Percentiles rank a stretch among this genome's conserved stretches.
These are phyloP conservation scores for Fukomys damarensis DNA, from an alignment of 2,113 vertebrate species.

Conservation along the genomic window DNA sequence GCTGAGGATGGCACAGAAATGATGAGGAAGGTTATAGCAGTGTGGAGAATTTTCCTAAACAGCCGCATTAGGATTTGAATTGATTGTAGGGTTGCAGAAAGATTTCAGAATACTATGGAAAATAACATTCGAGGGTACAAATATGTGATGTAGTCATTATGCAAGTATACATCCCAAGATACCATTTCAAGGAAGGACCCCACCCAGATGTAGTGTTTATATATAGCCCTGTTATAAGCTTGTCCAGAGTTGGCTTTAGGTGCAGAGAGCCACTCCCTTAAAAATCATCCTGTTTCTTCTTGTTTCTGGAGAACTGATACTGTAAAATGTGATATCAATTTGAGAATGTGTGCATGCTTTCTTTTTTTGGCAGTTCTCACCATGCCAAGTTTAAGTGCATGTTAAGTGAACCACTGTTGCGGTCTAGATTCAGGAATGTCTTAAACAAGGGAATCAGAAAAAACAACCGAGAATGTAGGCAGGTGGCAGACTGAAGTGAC, in stretches of 20 bases:
- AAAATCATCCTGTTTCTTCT: not conserved
- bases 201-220: accelerated
- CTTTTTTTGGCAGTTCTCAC: not conserved
- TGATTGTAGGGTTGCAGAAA: not conserved
- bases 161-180: accelerated
- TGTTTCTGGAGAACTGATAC: not conserved
- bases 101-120: not conserved
- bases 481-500: not conserved
- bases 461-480: not conserved
- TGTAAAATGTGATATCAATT: not conserved
- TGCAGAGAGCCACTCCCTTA: not conserved
- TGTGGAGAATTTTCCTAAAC: not conserved
- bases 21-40: not conserved
- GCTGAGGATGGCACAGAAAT: not conserved
- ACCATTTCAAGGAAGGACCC: not conserved
- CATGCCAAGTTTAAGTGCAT: not conserved
- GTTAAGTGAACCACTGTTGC: not conserved
- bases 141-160: not conserved
- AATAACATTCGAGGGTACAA: not conserved
- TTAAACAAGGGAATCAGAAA: not conserved
- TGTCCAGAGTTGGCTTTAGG: not conserved
- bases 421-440: not conserved
- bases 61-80: not conserved
- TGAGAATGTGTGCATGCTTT: not conserved
- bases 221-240: accelerated